phyloP scores from a whole-genome alignment of 2,113 vertebrate genomes.

The Cynoglossus semilaevis region DNA sequence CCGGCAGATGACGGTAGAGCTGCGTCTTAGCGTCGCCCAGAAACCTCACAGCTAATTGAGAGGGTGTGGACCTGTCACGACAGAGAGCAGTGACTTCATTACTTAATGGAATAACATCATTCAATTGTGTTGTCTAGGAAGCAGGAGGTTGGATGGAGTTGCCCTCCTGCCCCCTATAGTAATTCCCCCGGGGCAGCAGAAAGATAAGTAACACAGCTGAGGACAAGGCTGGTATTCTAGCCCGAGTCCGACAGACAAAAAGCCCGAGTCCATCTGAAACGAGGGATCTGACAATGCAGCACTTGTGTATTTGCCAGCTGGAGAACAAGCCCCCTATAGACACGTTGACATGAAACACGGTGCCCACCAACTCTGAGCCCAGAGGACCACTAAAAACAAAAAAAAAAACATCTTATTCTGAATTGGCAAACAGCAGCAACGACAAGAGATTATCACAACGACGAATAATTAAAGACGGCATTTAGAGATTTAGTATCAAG shows the following conservation, averaged over 20 bases:
- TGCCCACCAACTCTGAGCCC: constrained; percentile 40
- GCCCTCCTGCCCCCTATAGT: constrained; percentile 16
- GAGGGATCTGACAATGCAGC: constrained; percentile 66
- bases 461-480: constrained; percentile 6
- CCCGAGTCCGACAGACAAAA: constrained; percentile 52
- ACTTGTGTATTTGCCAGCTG: constrained; percentile 60
- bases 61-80: constrained; percentile 1
- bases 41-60: constrained; percentile 10
- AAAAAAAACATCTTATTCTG: constrained; percentile 39
- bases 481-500: constrained; percentile 15
- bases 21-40: not conserved
- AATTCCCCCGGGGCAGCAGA: constrained; percentile 47
- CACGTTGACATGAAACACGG: constrained; percentile 44
- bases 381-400: constrained; percentile 39
- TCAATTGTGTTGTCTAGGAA: constrained; percentile 28
- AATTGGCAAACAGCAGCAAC: constrained; percentile 32
- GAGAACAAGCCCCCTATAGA: constrained; percentile 60
- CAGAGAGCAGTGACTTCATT: constrained; percentile 1
- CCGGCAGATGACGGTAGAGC: too few species aligned
- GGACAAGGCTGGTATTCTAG: constrained; percentile 70
- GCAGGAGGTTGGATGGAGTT: constrained; percentile 14
- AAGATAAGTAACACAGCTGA: constrained; percentile 57
- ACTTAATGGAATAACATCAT: constrained; percentile 17
- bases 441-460: constrained; percentile 38
- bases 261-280: constrained; percentile 59